Base-by-base conservation (phyloP, 2,113 vertebrate species). In the Brienomyrus longianalis region DNA sequence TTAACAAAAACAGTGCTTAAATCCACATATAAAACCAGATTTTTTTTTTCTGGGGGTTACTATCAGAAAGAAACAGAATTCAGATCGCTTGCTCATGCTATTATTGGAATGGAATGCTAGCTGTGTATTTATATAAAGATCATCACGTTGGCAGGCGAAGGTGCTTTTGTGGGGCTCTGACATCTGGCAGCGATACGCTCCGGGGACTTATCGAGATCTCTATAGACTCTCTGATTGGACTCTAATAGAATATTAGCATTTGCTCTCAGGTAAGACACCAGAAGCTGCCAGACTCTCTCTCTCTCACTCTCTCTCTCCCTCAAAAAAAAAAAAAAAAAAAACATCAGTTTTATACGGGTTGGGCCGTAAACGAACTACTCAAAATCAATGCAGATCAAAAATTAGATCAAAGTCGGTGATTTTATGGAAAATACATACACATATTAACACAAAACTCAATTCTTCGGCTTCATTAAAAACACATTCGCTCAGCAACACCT, bases 201-300 rank as follows among this genome's bases (percentile, higher is more conserved):
- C 92, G 95, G 96, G 96, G 96, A 96, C 94, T 94, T 94, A 95
- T 95, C 94, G 92, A 95, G 94, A 94, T 96, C 96, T 96, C 95
- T 95, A 93, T 89, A 96, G 96, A 96, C 94, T 94, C 93, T 93
- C 94, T 96, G 95, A 96, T 96, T 96, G 96, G 95, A 92, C 96
- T 96, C 95, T 97, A 97, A 97, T 97, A 97, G 96, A 97, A 97
- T 96, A 97, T 96, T 96, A 96, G 95, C 96, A 96, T 96, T 96
- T 95, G 95, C 95, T 96, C 95, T 95, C 95, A 95, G 96, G 95
- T 96, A 96, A 94, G 95, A 93, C 94, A 94, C 92, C 93, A 92
- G 92, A 94, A 93, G 93, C 94, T 90, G 92, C 92, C 91, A 93
- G 95, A 94, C 92, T 93, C 91, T 90, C 92, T 93, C 91, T 90